Percentiles rank a stretch among this genome's conserved stretches.
These are phyloP conservation scores for Ptychobarbus kaznakovi DNA, from an alignment of 2,797 vertebrate genomes.

Conservation along the genomic window DNA sequence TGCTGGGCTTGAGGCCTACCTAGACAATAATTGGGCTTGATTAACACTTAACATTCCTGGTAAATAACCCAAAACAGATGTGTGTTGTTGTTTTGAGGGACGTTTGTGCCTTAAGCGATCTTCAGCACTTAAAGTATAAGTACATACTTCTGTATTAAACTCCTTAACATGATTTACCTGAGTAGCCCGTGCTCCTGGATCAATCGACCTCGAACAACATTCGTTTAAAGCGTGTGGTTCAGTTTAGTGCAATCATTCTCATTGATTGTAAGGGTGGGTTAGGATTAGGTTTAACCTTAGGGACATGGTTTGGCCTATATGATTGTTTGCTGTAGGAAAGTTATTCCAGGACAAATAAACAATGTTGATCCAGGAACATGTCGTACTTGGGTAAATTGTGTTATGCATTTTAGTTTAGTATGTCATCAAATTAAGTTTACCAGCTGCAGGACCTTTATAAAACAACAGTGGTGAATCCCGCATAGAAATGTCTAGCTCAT, in stretches of 20 bases:
- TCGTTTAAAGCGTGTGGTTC: not conserved
- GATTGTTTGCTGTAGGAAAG: not conserved
- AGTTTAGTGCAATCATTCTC: not conserved
- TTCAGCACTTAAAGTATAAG: not conserved
- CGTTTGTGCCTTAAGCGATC: not conserved
- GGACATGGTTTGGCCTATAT: not conserved
- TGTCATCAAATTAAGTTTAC: not conserved
- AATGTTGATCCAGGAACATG: not conserved
- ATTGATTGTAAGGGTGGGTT: not conserved
- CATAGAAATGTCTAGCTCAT: not conserved
- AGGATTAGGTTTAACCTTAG: constrained; percentile 3
- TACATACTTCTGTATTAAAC: not conserved
- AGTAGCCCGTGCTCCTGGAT: not conserved
- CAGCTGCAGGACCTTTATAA: not conserved
- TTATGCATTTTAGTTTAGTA: not conserved
- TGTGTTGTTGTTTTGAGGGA: not conserved
- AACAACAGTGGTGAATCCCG: not conserved
- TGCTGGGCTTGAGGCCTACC: too few relatives aligned
- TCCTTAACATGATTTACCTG: constrained; percentile 7
- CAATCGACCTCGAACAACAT: not conserved
- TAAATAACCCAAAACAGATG: constrained; percentile 20
- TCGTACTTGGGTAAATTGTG: not conserved
- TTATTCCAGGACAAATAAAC: not conserved
- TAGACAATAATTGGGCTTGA: not conserved
- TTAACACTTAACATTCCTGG: constrained; percentile 4